These are phyloP conservation scores for Passer domesticus DNA, from an alignment of 2,113 vertebrate species.

Conservation along the genomic window DNA sequence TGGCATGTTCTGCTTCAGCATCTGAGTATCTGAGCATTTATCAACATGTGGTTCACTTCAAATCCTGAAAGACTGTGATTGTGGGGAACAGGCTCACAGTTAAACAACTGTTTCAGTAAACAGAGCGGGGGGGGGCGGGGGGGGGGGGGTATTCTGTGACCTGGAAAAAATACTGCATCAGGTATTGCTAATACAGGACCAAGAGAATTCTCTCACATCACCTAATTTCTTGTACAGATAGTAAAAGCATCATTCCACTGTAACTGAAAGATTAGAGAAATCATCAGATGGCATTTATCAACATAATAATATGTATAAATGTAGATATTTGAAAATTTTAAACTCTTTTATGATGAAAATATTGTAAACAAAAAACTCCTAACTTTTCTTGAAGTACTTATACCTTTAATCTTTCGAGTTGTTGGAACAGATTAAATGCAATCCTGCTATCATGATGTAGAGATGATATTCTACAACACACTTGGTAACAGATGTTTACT, in stretches of 20 bases:
- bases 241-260: background rate
- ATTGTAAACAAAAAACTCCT: background rate
- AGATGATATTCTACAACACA: background rate
- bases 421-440: background rate
- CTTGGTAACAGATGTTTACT: constrained; percentile 49
- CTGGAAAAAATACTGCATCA: background rate
- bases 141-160: background rate
- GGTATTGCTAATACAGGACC: background rate
- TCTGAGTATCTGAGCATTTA: background rate
- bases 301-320: background rate
- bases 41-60: background rate
- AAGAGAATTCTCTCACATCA: background rate
- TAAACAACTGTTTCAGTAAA: background rate
- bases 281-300: background rate
- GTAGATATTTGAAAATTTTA: background rate
- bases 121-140: no score
- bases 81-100: background rate
- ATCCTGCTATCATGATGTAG: background rate
- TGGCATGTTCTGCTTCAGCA: background rate
- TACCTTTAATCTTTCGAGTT: background rate
- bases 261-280: background rate
- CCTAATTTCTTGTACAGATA: background rate
- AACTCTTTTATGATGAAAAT: background rate
- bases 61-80: background rate
- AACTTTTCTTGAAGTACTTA: background rate